Base-by-base conservation (phyloP, 2,113 vertebrate genomes). In the Tautogolabrus adspersus region DNA sequence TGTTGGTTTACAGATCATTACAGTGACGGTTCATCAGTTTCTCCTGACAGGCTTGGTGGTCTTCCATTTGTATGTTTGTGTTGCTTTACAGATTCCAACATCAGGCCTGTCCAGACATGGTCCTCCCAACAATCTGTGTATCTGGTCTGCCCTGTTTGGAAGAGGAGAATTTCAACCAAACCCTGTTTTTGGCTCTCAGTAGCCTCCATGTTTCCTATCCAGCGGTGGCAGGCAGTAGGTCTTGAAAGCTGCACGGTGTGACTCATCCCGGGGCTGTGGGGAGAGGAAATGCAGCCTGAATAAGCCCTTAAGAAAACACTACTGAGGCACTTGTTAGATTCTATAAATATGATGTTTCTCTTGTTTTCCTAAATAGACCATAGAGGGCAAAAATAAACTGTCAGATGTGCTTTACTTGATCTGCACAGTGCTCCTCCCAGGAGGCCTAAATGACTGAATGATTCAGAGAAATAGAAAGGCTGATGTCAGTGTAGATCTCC, bases 221-320 rank as follows among this genome's bases (percentile, higher is more conserved):
- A 92, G 57, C 12, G 94, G 82, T 57, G 96, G 95, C 88, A 96
- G 93, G 85, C 78, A 93, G 88, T 62, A 94, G 62, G 71, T 91
- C 82, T 94, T 94, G 46, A 88, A 83, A 80, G 58, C 70, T 13
- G 88, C 75, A 13, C 86, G 90, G 51, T 82, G 69, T 59, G 92
- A 87, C 84, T 94, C 94, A 21, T 95, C 85, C 47, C 89, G 94
- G 81, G 93, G 91, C 96, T 97, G 95, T 75, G 78, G 70, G 83
- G 82, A 89, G 65, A 85, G 38, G 58, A 84, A 82, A 79, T 52
- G 13, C 46, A 67, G 8, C 18, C 12, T 79, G 11, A 85, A 79
- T 67, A 78, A 66, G 40, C 38, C 10, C 15, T 47, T 12, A 65
- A 51, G 23, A 66, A 11, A 74, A 18, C 66, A 65, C 12, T 0